phyloP scores from a whole-genome alignment of 2,797 vertebrate genomes.

The Hylomyscus alleni region DNA sequence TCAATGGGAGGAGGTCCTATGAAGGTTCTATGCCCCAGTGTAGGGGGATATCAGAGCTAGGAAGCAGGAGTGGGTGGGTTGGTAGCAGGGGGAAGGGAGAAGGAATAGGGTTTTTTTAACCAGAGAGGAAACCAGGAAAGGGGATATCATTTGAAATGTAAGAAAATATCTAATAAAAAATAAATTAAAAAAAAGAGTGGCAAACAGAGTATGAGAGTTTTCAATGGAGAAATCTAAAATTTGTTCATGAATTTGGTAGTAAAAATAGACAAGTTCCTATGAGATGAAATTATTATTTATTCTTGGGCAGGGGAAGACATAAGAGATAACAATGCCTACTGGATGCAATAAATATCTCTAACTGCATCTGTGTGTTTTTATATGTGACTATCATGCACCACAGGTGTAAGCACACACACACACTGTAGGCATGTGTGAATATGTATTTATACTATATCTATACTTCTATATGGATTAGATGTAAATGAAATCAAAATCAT shows the following conservation, averaged over 20 bases:
- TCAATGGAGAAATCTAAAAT: not conserved
- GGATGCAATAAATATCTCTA: not conserved
- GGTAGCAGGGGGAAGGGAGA: too few species aligned
- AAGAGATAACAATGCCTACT: not conserved
- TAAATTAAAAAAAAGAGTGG: not conserved
- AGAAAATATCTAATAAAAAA: too few species aligned
- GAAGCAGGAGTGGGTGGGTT: too few species aligned
- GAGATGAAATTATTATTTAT: constrained; percentile 3
- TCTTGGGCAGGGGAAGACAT: not conserved
- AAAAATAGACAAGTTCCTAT: not conserved
- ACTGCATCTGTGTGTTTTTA: not conserved
- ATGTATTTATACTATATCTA: not conserved
- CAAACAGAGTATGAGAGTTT: not conserved
- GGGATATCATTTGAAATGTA: too few species aligned
- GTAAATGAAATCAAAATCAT: not conserved
- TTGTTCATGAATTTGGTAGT: not conserved
- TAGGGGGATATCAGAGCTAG: too few species aligned
- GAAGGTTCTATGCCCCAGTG: too few species aligned
- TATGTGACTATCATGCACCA: not conserved
- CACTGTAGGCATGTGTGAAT: not conserved
- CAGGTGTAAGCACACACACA: too few species aligned
- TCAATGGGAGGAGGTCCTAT: too few species aligned
- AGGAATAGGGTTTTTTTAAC: too few species aligned
- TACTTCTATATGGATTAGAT: not conserved
- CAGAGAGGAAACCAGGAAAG: too few species aligned